Conservation (phyloP, 2,888 invertebrate genomes). For the Chaitophorus viminalis region DNA sequence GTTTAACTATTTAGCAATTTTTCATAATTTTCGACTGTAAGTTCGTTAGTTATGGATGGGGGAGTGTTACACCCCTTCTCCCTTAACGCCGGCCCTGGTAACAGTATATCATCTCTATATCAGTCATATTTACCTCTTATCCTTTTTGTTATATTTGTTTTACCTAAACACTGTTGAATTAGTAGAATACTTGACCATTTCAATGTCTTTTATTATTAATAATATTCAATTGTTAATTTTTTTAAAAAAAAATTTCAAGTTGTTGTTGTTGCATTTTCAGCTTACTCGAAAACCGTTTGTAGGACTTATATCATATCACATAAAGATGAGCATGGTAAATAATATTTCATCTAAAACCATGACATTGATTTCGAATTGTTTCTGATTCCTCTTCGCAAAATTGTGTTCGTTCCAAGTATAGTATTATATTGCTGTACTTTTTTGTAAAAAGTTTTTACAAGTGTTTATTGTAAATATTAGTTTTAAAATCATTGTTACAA, state of each 20-base stretch:
- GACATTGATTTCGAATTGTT: background rate
- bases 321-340: constrained; percentile 27
- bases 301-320: constrained; percentile 33
- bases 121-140: background rate
- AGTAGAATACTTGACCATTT: constrained; percentile 15
- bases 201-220: constrained; percentile 1
- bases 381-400: background rate
- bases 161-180: background rate
- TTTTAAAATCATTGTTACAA: constrained; percentile 7
- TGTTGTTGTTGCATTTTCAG: background rate
- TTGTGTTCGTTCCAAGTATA: constrained; percentile 17
- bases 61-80: too few species aligned
- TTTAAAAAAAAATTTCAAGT: background rate
- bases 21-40: too few species aligned
- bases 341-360: constrained; percentile 9
- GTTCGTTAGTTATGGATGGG: too few species aligned
- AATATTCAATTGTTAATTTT: background rate
- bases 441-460: constrained; percentile 30
- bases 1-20: too few species aligned
- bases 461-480: constrained; percentile 10
- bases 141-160: background rate
- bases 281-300: background rate
- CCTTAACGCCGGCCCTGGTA: too few species aligned
- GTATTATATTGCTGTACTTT: background rate
- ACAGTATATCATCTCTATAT: background rate